These are phyloP conservation scores for Archips xylosteana DNA, from an alignment of 2,888 invertebrate genomes.

Conservation along the genomic window DNA sequence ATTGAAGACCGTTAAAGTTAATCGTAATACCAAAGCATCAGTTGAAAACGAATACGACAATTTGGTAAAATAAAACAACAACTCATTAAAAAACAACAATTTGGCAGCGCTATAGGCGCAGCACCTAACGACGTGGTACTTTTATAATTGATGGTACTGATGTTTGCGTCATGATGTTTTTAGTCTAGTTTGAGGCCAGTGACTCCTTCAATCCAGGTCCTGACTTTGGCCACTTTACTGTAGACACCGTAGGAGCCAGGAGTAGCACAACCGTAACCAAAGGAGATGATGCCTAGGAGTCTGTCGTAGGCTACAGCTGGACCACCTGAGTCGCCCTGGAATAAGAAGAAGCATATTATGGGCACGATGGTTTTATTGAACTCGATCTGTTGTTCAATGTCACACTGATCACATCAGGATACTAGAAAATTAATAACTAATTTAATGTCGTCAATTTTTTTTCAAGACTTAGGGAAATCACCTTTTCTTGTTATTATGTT, in stretches of 20 bases:
- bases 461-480: no score
- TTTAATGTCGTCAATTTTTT: no score
- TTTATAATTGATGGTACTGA: not conserved
- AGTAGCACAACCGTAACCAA: conserved; percentile 80
- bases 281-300: conserved; percentile 78
- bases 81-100: not conserved
- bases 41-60: no score
- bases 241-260: conserved; percentile 78
- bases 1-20: no score
- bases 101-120: not conserved
- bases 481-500: no score
- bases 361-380: no score
- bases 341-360: conserved; percentile 32
- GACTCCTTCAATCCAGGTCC: conserved; percentile 69
- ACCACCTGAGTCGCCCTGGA: conserved; percentile 81
- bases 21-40: no score
- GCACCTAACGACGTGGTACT: not conserved
- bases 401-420: no score
- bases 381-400: no score
- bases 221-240: conserved; percentile 76
- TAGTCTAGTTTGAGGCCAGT: conserved; percentile 67
- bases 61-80: not conserved
- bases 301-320: conserved; percentile 72
- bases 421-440: no score
- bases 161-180: conserved; percentile 3